Base-by-base conservation (phyloP, 2,797 vertebrate genomes). In the Perodicticus potto region DNA sequence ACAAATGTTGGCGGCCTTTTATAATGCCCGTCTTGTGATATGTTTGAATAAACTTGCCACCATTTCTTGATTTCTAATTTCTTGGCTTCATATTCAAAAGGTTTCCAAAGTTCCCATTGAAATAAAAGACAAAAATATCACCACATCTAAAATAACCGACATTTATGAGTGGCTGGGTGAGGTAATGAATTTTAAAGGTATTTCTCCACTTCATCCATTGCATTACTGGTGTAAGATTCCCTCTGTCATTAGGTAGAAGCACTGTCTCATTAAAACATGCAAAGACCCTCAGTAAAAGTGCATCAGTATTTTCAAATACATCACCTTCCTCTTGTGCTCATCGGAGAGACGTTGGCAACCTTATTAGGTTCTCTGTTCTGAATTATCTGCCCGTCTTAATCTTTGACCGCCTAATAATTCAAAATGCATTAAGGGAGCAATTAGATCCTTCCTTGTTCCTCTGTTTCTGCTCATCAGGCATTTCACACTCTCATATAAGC, bases 321-420 rank as follows among this genome's bases (percentile, higher is more conserved):
- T 91, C 83, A 19, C 57, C 61, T 77, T 63, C n/a, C 32, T 61
- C 80, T 70, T 80, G 76, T 43, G 81, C 63, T 95, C 92, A 72
- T 93, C 94, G 90, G 87, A 82, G 85, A 88, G 76, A 57, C 32
- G 77, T 95, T 91, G 95, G 59, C 72, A 91, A 92, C 69, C 70
- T 88, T 83, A 91, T 70, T 80, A 76, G 73, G 55, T 82, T 77
- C 86, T 94, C 32, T 69, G 34, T 53, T 90, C 70, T 94, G 77
- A 97, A 94, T 96, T 94, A 94, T 94, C 91, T 91, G 37, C 91
- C 65, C 91, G 53, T 90, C 96, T 96, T 94, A 91, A 65, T 96
- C 81, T 77, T 90, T 96, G 96, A 96, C 93, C 93, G 95, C 55
- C 72, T 90, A 92, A 94, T 95, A 86, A 84, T 91, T 97, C 89